phyloP scores from a whole-genome alignment of 2,113 vertebrate genomes.

The Columba janthina region DNA sequence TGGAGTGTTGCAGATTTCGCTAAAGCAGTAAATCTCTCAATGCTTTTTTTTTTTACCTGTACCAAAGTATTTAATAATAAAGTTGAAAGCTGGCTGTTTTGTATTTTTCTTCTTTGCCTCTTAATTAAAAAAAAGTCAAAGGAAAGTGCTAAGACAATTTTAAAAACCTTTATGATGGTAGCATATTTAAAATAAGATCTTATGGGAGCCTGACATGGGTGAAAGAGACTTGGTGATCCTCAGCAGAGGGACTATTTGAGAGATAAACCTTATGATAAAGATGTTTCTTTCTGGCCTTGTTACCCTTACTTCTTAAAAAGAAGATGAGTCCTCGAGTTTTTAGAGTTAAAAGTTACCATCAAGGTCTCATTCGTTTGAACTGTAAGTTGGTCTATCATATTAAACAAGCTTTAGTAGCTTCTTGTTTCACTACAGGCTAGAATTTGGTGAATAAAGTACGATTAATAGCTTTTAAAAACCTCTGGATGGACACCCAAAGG shows the following conservation, averaged over 20 bases:
- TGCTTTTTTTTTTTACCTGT: not conserved
- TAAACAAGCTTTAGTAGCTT: not conserved
- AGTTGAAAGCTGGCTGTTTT: not conserved
- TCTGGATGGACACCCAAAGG: conserved; percentile 3
- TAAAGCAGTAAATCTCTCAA: not conserved
- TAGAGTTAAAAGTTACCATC: not conserved
- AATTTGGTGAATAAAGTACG: not conserved
- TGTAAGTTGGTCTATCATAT: not conserved
- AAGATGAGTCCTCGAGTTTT: not conserved
- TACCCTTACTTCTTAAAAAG: conserved; percentile 3
- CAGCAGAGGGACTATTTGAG: not conserved
- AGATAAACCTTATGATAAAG: not conserved
- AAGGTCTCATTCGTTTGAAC: not conserved
- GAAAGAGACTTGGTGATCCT: not conserved
- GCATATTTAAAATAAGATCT: not conserved
- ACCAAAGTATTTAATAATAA: not conserved
- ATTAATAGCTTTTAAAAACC: conserved; percentile 11
- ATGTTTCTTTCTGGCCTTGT: not conserved
- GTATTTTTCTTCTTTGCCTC: not conserved
- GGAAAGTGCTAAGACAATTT: not conserved
- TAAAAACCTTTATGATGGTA: not conserved
- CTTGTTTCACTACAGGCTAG: not conserved
- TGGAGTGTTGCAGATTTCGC: not conserved
- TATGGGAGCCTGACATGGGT: not conserved
- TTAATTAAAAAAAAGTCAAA: not conserved